Base-by-base conservation (phyloP, 2,888 invertebrate genomes). In the Drosophila mimetica region DNA sequence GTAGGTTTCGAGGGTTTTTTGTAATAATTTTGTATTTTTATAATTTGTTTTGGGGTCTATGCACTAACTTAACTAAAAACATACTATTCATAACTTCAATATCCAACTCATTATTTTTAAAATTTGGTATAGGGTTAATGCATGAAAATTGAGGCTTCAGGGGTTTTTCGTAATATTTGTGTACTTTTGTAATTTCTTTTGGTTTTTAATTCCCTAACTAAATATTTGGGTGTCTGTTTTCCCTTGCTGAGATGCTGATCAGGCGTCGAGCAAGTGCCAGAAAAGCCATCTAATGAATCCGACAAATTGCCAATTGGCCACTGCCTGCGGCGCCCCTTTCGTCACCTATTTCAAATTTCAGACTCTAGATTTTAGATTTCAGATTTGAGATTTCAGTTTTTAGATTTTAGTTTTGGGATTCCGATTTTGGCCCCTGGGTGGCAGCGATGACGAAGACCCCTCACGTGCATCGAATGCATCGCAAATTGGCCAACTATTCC, bases 261-360 rank as follows among this genome's bases (percentile, higher is more conserved):
- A 37, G 20, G 32, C 32, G 18, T 9, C 34, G 25, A 8, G 34
- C 30, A 58, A 44, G 18, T 58, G 39, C 36, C 42, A 50, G 60
- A 46, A 58, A 67, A 41, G 22, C 44, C n/a, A 47, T 28, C 39
- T 48, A 71, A 66, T 66, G 63, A 51, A 71, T 50, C 16, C 46
- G 72, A 60, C 72, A 69, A 71, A 72, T 61, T 47, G 63, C 51
- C 52, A 69, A 69, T 69, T 69, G 64, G 69, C 52, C 69, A 69
- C 73, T 51, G 67, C 61, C 67, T 51, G 22, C 7, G 30, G 13
- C 63, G 28, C 42, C 55, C 36, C 55, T 55, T 25, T 36, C 8
- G 54, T n/a, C 25, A 36, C 55, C 55, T 16, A 11, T 30, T 52
- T 39, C 36, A 14, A 16, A 39, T 39, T 11, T 11, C 9, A 18